Base-by-base conservation (phyloP, 2,888 invertebrate genomes). In the Priocnemis perturbator region DNA sequence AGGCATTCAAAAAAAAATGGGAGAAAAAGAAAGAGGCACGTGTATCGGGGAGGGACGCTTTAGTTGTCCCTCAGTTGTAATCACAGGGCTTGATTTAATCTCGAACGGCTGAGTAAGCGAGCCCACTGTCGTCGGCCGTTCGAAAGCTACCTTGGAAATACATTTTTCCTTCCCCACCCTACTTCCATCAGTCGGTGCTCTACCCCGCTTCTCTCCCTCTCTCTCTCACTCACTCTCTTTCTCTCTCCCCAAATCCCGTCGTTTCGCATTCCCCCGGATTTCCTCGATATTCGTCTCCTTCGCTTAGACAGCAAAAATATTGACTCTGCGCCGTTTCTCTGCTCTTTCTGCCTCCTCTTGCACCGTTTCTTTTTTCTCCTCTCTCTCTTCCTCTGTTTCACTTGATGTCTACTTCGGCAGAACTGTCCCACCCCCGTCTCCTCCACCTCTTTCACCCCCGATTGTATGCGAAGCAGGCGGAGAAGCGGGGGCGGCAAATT, bases 401-500 rank as follows among this genome's bases (percentile, higher is more conserved):
- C 37, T 1, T 11, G 7, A 1, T 37, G 37, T 11, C 37, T 37
- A 11, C 37, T 11, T 37, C 37, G 37, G 37, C 11, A 1, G 37
- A 37, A 37, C 37, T 26, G 5, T 5, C 26, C 26, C 5, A 26
- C 5, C 26, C 5, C 26, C 37, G 7, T 9, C 37, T 11, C 37
- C 26, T 26, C 26, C 37, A 37, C 37, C 37, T 11, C 37, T 11
- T 9, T 3, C 37, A 9, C 11, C 37, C 37, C 1, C 37, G 26
- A 26, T 26, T 37, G 37, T 37, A 37, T 37, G 37, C 37, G 37
- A 37, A 9, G 37, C 73, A 64, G 76, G 77, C 76, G 66, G 37
- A 3, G 37, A 37, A 9, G 37, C 73, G 66, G 76, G 77, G 77
- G 66, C 77, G 74, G 72, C 71, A 78, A 83, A 81, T 83, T 83